A percentile compares a stretch with the other conserved stretches of the same genome.
Conservation (phyloP, 2,113 vertebrate species). For the Zapornia atra region DNA sequence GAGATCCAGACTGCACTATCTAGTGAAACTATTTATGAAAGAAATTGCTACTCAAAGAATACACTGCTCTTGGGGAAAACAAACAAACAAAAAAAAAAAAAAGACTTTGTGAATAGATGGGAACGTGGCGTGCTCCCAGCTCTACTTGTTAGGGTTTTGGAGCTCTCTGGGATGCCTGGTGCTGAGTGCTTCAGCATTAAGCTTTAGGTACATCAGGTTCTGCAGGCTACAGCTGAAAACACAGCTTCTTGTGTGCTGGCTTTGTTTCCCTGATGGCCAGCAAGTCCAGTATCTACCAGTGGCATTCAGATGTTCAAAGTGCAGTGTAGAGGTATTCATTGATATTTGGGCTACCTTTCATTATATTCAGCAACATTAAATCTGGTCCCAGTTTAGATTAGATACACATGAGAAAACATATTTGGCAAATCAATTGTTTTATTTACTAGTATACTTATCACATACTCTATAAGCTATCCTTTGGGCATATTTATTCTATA, state of each 20-base stretch:
- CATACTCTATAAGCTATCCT: neutral
- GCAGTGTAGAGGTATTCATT: neutral
- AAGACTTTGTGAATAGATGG: neutral
- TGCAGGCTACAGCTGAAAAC: neutral
- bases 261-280: neutral
- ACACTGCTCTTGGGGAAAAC: neutral
- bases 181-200: neutral
- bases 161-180: neutral
- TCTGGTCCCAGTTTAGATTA: neutral
- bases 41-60: neutral
- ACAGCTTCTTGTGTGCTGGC: no score
- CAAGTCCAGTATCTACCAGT: neutral
- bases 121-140: neutral
- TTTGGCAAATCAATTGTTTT: constrained; percentile 21
- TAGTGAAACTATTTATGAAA: neutral
- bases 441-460: neutral
- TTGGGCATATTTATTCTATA: neutral
- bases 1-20: neutral
- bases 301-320: neutral
- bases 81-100: no score
- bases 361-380: neutral
- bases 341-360: neutral
- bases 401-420: neutral
- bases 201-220: neutral
- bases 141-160: neutral